These are phyloP conservation scores for Vanessa atalanta DNA, from an alignment of 1,140 invertebrate species.

Conservation along the genomic window DNA sequence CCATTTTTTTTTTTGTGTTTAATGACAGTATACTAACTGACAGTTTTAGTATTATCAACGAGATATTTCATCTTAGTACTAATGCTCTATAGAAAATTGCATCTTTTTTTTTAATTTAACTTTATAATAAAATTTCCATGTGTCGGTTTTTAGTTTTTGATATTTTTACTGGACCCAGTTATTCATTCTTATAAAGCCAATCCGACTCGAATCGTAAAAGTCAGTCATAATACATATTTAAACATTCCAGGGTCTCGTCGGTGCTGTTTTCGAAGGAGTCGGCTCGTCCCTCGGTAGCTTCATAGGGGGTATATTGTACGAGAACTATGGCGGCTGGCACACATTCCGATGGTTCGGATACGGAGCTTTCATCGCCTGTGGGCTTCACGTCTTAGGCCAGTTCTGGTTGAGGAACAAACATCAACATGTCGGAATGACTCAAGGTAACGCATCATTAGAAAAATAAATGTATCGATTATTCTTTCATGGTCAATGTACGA, in stretches of 20 bases:
- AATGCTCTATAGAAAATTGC: too few species aligned
- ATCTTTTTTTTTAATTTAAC: too few species aligned
- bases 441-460: constrained; percentile 57
- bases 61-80: too few species aligned
- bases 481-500: background rate
- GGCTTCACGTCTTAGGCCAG: constrained; percentile 81
- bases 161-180: too few species aligned
- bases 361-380: constrained; percentile 83
- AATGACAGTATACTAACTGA: too few species aligned
- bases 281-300: constrained; percentile 90
- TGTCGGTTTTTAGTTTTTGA: too few species aligned
- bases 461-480: background rate
- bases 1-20: too few species aligned
- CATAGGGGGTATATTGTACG: constrained; percentile 85
- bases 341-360: constrained; percentile 87
- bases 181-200: too few species aligned
- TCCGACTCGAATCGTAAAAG: too few species aligned
- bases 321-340: constrained; percentile 82
- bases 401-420: constrained; percentile 47
- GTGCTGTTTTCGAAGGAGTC: constrained; percentile 92
- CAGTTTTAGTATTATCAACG: too few species aligned
- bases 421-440: constrained; percentile 36
- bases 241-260: constrained; percentile 86
- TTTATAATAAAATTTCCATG: too few species aligned
- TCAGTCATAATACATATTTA: too few species aligned